A percentile compares a stretch with the other conserved stretches of the same genome.
These are phyloP conservation scores for Cataglyphis livida DNA, from an alignment of 2,888 invertebrate genomes.

Conservation along the genomic window DNA sequence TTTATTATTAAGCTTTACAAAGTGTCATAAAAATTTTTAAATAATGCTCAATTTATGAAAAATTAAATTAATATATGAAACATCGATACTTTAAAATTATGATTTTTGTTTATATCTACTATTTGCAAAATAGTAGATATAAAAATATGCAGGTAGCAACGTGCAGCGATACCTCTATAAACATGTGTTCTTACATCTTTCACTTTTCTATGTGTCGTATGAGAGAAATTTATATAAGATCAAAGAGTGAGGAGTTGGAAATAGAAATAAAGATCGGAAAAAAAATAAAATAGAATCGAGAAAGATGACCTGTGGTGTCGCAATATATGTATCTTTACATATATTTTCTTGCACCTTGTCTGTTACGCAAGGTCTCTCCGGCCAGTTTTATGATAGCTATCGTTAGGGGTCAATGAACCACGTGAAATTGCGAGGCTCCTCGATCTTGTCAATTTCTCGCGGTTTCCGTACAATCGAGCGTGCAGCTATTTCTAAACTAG, in stretches of 20 bases:
- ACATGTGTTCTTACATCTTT: constrained; percentile 25
- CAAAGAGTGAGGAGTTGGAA: neutral
- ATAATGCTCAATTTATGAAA: neutral
- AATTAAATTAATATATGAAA: neutral
- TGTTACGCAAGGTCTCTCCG: constrained; percentile 65
- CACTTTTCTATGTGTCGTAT: constrained; percentile 21
- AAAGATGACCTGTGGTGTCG: neutral
- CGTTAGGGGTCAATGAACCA: constrained; percentile 83
- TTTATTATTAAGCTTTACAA: neutral
- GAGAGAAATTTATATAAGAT: constrained; percentile 22
- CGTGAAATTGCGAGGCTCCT: constrained; percentile 81
- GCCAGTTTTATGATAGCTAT: constrained; percentile 80
- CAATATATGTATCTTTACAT: neutral
- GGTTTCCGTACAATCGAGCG: constrained; percentile 48
- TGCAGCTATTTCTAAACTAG: constrained; percentile 5
- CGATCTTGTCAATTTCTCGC: constrained; percentile 66
- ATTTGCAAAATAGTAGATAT: constrained; percentile 13
- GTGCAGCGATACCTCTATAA: neutral
- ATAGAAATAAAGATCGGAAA: constrained; percentile 19
- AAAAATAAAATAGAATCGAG: constrained; percentile 19
- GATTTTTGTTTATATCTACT: too few species aligned
- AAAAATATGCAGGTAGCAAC: constrained; percentile 10
- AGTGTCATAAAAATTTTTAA: neutral
- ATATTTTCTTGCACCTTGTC: constrained; percentile 45
- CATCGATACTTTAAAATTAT: neutral